Evolutionary conservation across 2,888 invertebrate species (phyloP), one percentile per base, ranked within the genome.

Genomic region (Mylabris sibirica): DNA sequence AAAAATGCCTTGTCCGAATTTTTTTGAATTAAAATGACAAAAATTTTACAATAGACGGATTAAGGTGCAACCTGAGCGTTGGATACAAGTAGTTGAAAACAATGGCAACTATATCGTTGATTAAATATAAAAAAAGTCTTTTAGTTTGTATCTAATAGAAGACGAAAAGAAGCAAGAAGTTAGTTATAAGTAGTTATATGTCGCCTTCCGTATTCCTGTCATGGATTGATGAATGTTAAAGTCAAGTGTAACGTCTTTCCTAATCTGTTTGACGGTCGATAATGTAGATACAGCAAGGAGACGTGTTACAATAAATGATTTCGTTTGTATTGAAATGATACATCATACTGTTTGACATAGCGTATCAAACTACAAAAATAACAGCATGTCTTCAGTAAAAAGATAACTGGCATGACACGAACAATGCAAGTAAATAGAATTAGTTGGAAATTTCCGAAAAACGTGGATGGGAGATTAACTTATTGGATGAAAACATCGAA

Each of bases 251-350:
- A 75, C 78, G 78, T 78, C 75, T 76, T 63, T 75, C 75, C 77
- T 80, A 79, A 81, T 80, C 77, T 77, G 79, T 80, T 78, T 79
- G 78, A 76, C 77, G 76, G 77, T 78, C 78, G 78, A 81, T 81
- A 81, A 82, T 80, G 79, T 76, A 81, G 80, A 80, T 80, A 81
- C 78, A 75, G 77, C 76, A 73, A 76, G 67, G 77, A 74, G 78
- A 80, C 76, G 80, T 79, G 78, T 80, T 78, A 79, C 79, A 79
- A 82, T 81, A 82, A 83, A 82, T 81, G 81, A 82, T 81, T 79
- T 75, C 80, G 80, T 81, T 82, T 82, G 79, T 80, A 79, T 80
- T 81, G 79, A 79, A 78, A 75, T 78, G 80, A 82, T 82, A 81
- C 79, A 82, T 82, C 81, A 82, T 77, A 75, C 69, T 76, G 76